phyloP scores from a whole-genome alignment of 2,113 vertebrate species.

The Galbula dea region DNA sequence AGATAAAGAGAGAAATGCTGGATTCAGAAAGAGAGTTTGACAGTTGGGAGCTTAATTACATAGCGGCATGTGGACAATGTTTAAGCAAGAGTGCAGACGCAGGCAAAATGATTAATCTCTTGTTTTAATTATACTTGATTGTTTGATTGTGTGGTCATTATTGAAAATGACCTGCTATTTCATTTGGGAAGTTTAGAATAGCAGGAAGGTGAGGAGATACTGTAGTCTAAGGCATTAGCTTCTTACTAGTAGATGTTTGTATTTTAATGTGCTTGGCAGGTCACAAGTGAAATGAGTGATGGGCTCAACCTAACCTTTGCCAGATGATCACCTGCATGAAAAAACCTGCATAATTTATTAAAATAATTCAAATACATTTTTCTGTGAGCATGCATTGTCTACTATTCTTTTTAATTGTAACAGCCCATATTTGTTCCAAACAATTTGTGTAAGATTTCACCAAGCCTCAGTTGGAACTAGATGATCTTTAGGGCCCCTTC shows the following conservation, averaged over 20 bases:
- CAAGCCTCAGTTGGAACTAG: no score
- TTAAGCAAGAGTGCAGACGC: constrained; percentile 45
- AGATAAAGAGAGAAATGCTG: constrained; percentile 21
- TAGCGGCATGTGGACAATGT: constrained; percentile 18
- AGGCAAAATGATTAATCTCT: constrained; percentile 43
- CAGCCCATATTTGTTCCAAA: no score
- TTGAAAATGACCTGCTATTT: constrained; percentile 55
- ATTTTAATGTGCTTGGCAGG: constrained; percentile 34
- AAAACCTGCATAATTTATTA: constrained; percentile 38
- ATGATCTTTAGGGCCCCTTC: no score
- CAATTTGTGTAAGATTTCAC: no score
- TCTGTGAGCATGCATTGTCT: background rate
- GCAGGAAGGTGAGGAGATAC: constrained; percentile 1
- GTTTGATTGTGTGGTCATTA: constrained; percentile 33
- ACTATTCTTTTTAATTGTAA: background rate
- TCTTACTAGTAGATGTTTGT: constrained; percentile 5
- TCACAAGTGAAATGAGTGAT: constrained; percentile 53
- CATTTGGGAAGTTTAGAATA: constrained; percentile 27
- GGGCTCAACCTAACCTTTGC: constrained; percentile 53
- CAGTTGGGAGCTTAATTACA: constrained; percentile 63
- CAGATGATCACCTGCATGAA: constrained; percentile 56
- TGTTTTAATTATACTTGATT: constrained; percentile 32
- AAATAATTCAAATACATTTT: constrained; percentile 29
- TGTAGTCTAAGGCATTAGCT: background rate
- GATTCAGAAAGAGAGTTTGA: constrained; percentile 59